Evolutionary conservation across 1,140 invertebrate species (phyloP), one percentile per base, ranked within the genome.

Genomic region (Paramacrobiotus metropolitanus): DNA sequence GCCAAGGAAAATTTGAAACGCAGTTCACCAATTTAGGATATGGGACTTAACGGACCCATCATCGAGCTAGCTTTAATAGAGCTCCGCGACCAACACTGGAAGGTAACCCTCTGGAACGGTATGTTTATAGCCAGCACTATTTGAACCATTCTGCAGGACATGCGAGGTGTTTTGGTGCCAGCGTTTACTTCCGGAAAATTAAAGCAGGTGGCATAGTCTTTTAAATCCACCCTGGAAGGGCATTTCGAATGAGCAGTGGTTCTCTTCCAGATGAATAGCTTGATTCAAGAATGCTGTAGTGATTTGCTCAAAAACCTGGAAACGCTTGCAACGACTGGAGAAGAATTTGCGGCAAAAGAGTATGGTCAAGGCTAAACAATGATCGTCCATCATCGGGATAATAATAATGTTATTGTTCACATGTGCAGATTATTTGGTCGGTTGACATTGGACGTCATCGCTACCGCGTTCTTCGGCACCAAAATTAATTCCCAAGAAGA

Each of bases 391-490:
- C 34, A n/a, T n/a, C 34, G n/a, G 34, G n/a, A 9, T 40, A 9
- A 9, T 40, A 9, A 40, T 40, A n/a, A n/a, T n/a, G n/a, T 9
- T 40, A n/a, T 9, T 40, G n/a, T n/a, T 40, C 34, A 9, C n/a
- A 9, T n/a, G n/a, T n/a, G n/a, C 34, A 40, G 34, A 40, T 40
- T 9, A 9, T 40, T 40, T n/a, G n/a, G n/a, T 9, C 34, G 34
- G n/a, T 9, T 66, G 30, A 68, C 69, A 9, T 68, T 73, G 68
- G 71, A 73, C 63, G 65, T 68, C 2, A 72, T 72, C 21, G 66
- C 68, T 29, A 65, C 64, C 28, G 66, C 69, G 30, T 66, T 67
- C 4, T 73, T 72, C 65, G 71, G 71, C 2, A 64, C 72, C 15
- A 61, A 71, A 3, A 63, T 69, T 0, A 64, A 72, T 60, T 68